Evolutionary conservation across 2,888 invertebrate genomes (phyloP).

Genomic region (Andrena chrysosceles): DNA sequence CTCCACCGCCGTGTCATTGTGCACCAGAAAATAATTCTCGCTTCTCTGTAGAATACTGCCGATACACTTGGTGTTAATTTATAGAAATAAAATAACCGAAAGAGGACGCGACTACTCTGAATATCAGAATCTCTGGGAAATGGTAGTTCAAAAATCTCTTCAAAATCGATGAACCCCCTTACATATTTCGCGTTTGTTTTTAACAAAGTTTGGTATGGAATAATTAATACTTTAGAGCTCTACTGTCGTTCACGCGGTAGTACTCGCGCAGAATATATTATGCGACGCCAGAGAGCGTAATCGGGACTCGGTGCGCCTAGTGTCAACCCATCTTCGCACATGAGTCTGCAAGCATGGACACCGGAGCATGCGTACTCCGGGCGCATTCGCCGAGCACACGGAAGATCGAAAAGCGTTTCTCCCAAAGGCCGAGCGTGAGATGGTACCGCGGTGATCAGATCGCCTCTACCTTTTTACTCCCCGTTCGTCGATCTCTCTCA

Average conservation of each 20-base stretch:
- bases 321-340: conserved; percentile 41
- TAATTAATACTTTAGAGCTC: no score
- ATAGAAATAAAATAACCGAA: no score
- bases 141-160: no score
- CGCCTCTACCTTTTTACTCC: background rate
- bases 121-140: no score
- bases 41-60: no score
- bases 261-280: background rate
- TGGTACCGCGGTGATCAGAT: conserved; percentile 24
- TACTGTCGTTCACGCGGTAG: background rate
- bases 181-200: no score
- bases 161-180: no score
- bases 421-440: conserved; percentile 20
- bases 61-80: no score
- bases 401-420: conserved; percentile 50
- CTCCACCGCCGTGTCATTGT: no score
- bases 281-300: conserved; percentile 29
- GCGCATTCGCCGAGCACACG: conserved; percentile 8
- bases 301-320: conserved; percentile 39
- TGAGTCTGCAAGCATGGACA: conserved; percentile 26
- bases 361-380: conserved; percentile 39
- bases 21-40: no score
- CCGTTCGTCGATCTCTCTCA: background rate
- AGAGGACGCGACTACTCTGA: no score
- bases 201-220: no score